These are phyloP conservation scores for Anguilla anguilla DNA, from an alignment of 2,797 vertebrate species.

Conservation along the genomic window DNA sequence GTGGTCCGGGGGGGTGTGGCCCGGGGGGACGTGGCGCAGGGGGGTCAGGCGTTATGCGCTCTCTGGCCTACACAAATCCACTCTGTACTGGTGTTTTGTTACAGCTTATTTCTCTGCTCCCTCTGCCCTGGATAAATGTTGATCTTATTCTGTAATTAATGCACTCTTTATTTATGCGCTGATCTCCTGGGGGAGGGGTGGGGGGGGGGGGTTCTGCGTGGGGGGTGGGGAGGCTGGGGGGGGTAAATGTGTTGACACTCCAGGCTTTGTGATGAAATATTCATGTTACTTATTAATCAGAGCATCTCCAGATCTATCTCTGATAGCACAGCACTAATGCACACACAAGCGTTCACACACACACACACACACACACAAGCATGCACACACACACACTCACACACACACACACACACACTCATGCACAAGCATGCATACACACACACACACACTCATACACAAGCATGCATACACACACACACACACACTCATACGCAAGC, in stretches of 20 bases:
- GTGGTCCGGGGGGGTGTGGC: too few species aligned
- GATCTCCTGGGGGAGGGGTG: constrained; percentile 29
- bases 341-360: constrained; percentile 4
- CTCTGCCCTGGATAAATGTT: constrained; percentile 28
- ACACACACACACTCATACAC: neutral
- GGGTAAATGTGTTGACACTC: neutral
- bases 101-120: constrained; percentile 16
- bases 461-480: constrained; percentile 25
- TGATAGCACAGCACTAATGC: constrained; percentile 28
- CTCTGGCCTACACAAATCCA: constrained; percentile 37
- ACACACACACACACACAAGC: constrained; percentile 9
- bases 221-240: too few species aligned
- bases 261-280: constrained; percentile 11
- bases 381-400: too few species aligned
- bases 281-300: constrained; percentile 3
- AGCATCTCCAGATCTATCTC: constrained; percentile 2
- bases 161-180: constrained; percentile 22
- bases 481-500: constrained; percentile 10
- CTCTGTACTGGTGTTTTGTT: constrained; percentile 36
- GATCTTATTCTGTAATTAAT: constrained; percentile 42
- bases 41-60: neutral
- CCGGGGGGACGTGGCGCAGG: neutral
- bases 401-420: constrained; percentile 25
- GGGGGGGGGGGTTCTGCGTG: neutral
- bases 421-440: neutral